These are phyloP conservation scores for Chironomus riparius DNA, from an alignment of 2,888 invertebrate genomes.

Conservation along the genomic window DNA sequence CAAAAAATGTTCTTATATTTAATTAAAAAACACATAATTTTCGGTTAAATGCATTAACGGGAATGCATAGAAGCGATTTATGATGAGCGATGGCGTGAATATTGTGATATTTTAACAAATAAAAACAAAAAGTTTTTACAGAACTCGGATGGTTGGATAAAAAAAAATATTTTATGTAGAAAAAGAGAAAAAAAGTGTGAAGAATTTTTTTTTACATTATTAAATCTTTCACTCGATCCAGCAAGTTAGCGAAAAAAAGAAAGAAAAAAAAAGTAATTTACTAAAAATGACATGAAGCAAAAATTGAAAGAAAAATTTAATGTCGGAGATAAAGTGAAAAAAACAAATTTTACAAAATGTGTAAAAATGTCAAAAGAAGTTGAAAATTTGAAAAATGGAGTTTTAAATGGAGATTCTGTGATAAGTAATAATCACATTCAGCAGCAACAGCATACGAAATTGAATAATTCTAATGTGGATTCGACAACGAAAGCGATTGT, in stretches of 20 bases:
- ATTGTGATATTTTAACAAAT: slow-evolving; percentile 21
- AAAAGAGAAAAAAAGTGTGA: background rate
- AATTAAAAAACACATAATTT: slow-evolving; percentile 18
- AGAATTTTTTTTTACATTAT: slow-evolving; percentile 4
- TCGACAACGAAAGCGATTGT: slow-evolving; percentile 26
- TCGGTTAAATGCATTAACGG: background rate
- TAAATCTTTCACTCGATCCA: background rate
- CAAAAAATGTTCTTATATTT: slow-evolving; percentile 7
- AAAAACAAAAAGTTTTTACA: background rate
- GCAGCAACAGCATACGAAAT: slow-evolving; percentile 24
- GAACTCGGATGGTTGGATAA: slow-evolving; percentile 13
- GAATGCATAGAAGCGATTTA: background rate
- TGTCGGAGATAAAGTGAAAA: slow-evolving; percentile 18
- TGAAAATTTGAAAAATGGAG: slow-evolving; percentile 54
- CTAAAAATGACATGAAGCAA: slow-evolving; percentile 26
- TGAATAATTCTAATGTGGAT: slow-evolving; percentile 23
- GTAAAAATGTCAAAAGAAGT: slow-evolving; percentile 57
- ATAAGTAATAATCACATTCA: slow-evolving; percentile 15
- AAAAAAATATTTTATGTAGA: background rate
- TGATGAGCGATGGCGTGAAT: slow-evolving; percentile 14
- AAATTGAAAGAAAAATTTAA: slow-evolving; percentile 24
- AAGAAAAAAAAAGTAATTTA: background rate
- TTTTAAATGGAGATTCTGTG: slow-evolving; percentile 47
- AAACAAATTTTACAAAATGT: slow-evolving; percentile 60
- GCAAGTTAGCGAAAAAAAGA: background rate